Percentiles rank a stretch among this genome's conserved stretches.
Evolutionary conservation across 1,140 invertebrate species (phyloP).

Genomic region (Pemphigus obesinymphae): DNA sequence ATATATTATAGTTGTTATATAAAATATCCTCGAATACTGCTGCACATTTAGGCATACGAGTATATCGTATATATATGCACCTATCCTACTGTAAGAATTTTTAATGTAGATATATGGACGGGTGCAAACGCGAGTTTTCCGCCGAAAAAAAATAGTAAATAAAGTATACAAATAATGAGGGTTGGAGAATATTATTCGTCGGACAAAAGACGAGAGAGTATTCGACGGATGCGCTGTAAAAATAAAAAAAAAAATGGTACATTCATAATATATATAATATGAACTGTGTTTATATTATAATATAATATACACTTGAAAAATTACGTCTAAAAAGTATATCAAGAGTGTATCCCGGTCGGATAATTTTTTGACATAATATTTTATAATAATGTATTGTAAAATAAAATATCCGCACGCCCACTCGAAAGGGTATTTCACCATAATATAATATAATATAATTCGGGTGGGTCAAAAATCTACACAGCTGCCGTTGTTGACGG

Average conservation of each 20-base stretch:
- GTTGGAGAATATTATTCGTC: not conserved
- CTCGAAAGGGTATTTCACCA: constrained; percentile 14
- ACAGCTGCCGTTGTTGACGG: constrained; percentile 5
- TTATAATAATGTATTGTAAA: too few species aligned
- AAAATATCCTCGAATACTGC: too few species aligned
- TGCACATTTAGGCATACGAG: too few species aligned
- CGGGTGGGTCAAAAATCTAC: not conserved
- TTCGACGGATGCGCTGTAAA: not conserved
- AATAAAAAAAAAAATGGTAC: too few species aligned
- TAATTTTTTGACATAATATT: not conserved
- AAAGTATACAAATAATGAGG: not conserved
- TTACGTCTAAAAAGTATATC: not conserved
- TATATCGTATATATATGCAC: not conserved
- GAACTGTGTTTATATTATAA: not conserved
- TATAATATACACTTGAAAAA: not conserved
- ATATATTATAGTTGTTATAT: too few species aligned
- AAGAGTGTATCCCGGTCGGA: not conserved
- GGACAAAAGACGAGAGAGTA: not conserved
- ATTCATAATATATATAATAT: not conserved
- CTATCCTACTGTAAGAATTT: too few species aligned
- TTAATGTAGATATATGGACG: too few species aligned
- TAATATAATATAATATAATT: not conserved
- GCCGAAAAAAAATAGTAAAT: too few species aligned
- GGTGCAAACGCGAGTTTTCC: too few species aligned
- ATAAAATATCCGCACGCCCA: not conserved